Evolutionary conservation across 2,888 invertebrate genomes (phyloP).

Genomic region (Erannis defoliaria): DNA sequence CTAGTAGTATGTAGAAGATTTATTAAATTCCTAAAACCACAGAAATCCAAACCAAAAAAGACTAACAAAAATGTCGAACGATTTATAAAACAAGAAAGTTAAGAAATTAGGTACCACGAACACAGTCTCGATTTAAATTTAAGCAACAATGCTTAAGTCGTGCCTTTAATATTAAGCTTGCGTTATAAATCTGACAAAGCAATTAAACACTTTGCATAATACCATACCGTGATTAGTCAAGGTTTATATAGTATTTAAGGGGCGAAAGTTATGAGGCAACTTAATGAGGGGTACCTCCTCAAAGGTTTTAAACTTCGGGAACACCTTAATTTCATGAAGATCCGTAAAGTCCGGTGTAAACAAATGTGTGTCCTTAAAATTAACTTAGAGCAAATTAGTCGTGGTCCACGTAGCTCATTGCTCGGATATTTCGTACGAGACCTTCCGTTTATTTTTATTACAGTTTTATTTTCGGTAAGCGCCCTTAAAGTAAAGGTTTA

Average conservation of each 20-base stretch:
- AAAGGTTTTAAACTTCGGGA: conserved; percentile 28
- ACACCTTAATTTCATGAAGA: conserved; percentile 32
- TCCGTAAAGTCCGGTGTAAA: conserved; percentile 24
- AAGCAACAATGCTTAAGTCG: conserved; percentile 7
- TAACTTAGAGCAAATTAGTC: conserved; percentile 34
- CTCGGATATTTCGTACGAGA: conserved; percentile 32
- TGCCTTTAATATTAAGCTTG: conserved; percentile 21
- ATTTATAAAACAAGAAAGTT: too few relatives aligned
- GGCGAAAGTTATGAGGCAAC: conserved; percentile 35
- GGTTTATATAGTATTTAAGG: conserved; percentile 36
- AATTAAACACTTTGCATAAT: conserved; percentile 34
- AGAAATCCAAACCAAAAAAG: too few relatives aligned
- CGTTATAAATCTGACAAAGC: conserved; percentile 30
- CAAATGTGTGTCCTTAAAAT: conserved; percentile 31
- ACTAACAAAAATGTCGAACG: too few relatives aligned
- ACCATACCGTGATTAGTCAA: conserved; percentile 34
- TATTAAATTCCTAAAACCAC: too few relatives aligned
- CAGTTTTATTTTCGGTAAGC: conserved; percentile 36
- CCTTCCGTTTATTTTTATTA: conserved; percentile 32
- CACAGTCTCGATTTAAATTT: background rate
- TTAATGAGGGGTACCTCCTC: conserved; percentile 26
- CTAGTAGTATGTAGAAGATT: too few relatives aligned
- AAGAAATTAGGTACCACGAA: background rate
- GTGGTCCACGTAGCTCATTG: conserved; percentile 37
- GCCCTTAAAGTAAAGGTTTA: conserved; percentile 33